Evolutionary conservation across 2,113 vertebrate species (phyloP), one percentile per base, ranked within the genome.

Genomic region (Mirounga angustirostris): DNA sequence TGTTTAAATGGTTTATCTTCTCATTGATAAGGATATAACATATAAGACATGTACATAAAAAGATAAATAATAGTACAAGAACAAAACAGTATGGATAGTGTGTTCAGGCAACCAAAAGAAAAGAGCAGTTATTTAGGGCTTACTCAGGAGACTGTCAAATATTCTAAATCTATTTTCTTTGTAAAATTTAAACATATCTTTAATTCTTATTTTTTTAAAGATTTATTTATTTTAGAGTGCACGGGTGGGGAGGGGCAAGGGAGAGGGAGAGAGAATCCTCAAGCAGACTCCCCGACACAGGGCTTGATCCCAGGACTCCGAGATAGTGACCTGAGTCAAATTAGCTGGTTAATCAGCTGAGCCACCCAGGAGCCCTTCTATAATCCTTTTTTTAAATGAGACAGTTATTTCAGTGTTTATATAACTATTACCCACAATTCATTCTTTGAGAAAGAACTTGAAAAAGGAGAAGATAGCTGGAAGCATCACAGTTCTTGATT

Each of bases 361-460:
- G 33, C 33, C 33, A 69, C 16, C 67, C 9, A 19, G 67, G 67
- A 19, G 8, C 33, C 8, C 16, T 33, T 36, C 67, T 36, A 36
- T 86, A 95, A 80, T 92, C 91, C 9, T 71, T 56, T 74, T 83
- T 88, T 69, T 78, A 94, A 96, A 83, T 79, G 7, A 96, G 96
- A 14, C 36, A 61, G 4, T 76, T 88, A 71, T 91, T 93, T 95
- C 43, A 74, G 21, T 28, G 67, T 33, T 78, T 78, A 30, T 79
- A 33, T 54, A 54, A 52, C 76, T 79, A 28, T 79, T 52, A 33
- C 28, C 16, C 28, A 52, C 76, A 52, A 1, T 78, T 95, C 28
- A 81, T 78, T 95, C 46, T 93, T 95, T 92, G 58, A 76, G 73
- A 76, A 46, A 46, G 73, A 76, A 46, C 43, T 50, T 78, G 26